Evolutionary conservation across 2,888 invertebrate species (phyloP).

Genomic region (Fragum whitleyi): DNA sequence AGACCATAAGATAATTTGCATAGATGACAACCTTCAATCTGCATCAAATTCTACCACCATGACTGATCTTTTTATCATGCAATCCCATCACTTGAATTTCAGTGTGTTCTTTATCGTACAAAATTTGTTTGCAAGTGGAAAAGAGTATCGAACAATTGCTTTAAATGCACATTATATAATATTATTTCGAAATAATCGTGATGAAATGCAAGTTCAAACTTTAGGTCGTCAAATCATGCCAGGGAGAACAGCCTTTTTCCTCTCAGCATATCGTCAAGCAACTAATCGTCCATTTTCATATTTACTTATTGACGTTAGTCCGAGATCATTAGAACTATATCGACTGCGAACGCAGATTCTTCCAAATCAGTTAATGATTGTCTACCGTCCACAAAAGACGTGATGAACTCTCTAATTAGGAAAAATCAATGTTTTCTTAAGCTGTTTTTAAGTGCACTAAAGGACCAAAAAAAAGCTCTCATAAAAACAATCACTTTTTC

Average conservation of each 20-base stretch:
- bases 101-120: constrained; percentile 13
- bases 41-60: constrained; percentile 2
- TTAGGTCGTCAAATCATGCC: constrained; percentile 56
- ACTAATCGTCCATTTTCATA: constrained; percentile 30
- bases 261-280: constrained; percentile 42
- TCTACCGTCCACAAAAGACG: not conserved
- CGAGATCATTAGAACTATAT: not conserved
- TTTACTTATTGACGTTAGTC: constrained; percentile 42
- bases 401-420: not conserved
- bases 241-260: constrained; percentile 42
- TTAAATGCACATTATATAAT: constrained; percentile 41
- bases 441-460: not conserved
- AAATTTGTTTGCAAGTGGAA: constrained; percentile 23
- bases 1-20: constrained; percentile 18
- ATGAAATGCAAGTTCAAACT: constrained; percentile 49
- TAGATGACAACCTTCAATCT: constrained; percentile 3
- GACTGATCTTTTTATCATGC: not conserved
- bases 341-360: not conserved
- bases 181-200: constrained; percentile 47
- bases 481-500: not conserved
- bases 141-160: constrained; percentile 13
- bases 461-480: constrained; percentile 7
- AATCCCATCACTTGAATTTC: constrained; percentile 10
- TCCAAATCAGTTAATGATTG: constrained; percentile 4
- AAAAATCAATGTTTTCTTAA: not conserved